These are phyloP conservation scores for Anser brachyrhynchus DNA, from an alignment of 2,113 vertebrate species.

Conservation along the genomic window DNA sequence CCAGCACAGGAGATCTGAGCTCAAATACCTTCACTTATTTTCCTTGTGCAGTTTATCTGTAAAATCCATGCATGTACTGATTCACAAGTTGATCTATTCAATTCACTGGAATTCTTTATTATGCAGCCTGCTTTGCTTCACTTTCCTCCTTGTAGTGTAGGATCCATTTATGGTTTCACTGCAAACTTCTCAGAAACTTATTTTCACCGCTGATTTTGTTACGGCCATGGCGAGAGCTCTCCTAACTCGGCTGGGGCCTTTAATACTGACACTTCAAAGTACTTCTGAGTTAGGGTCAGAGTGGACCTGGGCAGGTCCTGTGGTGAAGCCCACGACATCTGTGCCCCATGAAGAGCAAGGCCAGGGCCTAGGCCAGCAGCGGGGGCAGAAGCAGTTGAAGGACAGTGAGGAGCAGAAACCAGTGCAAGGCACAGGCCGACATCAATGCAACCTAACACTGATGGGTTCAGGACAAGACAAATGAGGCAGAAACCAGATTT, in stretches of 20 bases:
- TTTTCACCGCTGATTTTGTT: not conserved
- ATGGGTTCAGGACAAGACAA: not conserved
- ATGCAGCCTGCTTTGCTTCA: not conserved
- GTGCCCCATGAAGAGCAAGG: not conserved
- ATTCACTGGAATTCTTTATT: not conserved
- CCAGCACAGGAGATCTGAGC: not conserved
- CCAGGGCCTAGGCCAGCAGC: no score
- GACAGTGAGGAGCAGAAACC: not conserved
- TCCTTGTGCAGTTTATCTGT: not conserved
- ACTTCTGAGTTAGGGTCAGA: not conserved
- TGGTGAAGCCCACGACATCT: not conserved
- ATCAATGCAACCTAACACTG: no score
- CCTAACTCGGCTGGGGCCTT: not conserved
- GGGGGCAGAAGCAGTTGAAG: not conserved
- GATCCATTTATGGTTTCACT: not conserved
- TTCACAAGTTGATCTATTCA: not conserved
- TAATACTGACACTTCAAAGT: fast-evolving
- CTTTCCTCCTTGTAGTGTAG: not conserved
- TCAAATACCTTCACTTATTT: not conserved
- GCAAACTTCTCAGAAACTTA: not conserved
- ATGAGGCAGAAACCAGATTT: not conserved
- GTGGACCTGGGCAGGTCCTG: not conserved
- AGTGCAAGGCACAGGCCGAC: not conserved
- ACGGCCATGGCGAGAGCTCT: not conserved
- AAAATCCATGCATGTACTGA: not conserved